Conservation (phyloP, 1,140 invertebrate species). For the Mesaphorura yosii region DNA sequence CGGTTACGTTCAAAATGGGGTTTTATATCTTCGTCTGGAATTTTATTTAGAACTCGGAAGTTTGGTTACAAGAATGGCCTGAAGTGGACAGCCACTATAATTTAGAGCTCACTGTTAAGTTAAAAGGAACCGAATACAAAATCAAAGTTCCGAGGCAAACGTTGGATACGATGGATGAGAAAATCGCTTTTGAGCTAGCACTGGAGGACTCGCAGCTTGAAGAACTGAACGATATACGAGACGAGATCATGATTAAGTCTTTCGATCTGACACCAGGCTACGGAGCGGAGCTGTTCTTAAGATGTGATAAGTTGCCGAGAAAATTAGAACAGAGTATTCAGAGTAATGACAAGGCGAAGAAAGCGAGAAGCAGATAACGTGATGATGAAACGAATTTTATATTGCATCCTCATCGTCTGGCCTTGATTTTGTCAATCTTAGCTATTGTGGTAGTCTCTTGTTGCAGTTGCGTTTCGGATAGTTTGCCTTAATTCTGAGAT, state of each 20-base stretch:
- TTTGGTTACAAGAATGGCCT: slow-evolving; percentile 57
- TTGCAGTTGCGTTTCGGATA: too few species aligned
- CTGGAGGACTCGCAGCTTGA: slow-evolving; percentile 35
- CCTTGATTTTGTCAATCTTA: not conserved
- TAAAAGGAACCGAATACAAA: slow-evolving; percentile 44
- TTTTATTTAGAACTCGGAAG: slow-evolving; percentile 25
- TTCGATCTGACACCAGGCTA: slow-evolving; percentile 25
- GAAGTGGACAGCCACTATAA: slow-evolving; percentile 57
- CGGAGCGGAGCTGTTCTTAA: slow-evolving; percentile 8
- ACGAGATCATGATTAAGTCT: slow-evolving; percentile 5
- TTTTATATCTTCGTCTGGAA: not conserved
- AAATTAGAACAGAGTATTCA: too few species aligned
- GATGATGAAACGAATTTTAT: not conserved
- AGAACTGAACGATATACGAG: slow-evolving; percentile 18
- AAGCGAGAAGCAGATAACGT: not conserved
- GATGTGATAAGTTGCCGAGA: not conserved
- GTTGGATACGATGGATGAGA: slow-evolving; percentile 42
- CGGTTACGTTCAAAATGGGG: not conserved
- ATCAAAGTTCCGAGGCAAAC: slow-evolving; percentile 42
- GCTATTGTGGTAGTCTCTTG: not conserved
- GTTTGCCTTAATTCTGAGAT: too few species aligned
- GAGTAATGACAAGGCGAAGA: too few species aligned
- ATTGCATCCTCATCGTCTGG: not conserved
- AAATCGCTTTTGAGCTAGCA: slow-evolving; percentile 44
- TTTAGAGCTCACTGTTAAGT: slow-evolving; percentile 49